These are phyloP conservation scores for Eleutherodactylus coqui DNA, from an alignment of 2,797 vertebrate species.

Conservation along the genomic window DNA sequence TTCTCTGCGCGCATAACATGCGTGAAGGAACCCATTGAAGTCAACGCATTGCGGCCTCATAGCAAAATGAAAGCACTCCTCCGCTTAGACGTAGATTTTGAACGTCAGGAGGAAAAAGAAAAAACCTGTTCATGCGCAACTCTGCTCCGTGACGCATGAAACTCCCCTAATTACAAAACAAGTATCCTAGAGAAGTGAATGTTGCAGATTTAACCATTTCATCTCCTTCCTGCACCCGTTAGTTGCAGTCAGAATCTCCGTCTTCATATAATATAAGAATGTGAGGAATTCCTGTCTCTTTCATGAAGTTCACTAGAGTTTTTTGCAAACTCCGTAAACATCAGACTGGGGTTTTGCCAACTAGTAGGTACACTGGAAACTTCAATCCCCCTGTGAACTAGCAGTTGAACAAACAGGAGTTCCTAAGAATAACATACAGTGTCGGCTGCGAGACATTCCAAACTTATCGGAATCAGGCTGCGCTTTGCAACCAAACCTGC, in stretches of 20 bases:
- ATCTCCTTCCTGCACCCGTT: neutral
- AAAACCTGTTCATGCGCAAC: too few species aligned
- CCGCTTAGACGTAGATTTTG: too few species aligned
- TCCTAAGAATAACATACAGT: constrained; percentile 57
- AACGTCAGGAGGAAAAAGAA: too few species aligned
- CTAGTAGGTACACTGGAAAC: constrained; percentile 62
- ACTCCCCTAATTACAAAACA: too few species aligned
- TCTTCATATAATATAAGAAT: constrained; percentile 34
- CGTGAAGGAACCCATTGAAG: too few species aligned
- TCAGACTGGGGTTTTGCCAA: constrained; percentile 43
- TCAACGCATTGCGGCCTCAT: too few species aligned
- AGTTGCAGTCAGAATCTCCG: neutral
- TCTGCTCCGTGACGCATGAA: too few species aligned
- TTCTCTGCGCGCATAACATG: too few species aligned
- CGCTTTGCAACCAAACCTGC: constrained; percentile 36
- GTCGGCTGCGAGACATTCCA: constrained; percentile 47
- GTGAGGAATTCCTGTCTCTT: constrained; percentile 40
- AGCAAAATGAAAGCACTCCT: too few species aligned
- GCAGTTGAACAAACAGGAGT: constrained; percentile 57
- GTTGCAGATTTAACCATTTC: neutral
- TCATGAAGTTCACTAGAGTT: constrained; percentile 39
- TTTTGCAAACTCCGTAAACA: constrained; percentile 52
- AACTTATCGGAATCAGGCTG: constrained; percentile 45
- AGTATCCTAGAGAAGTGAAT: neutral
- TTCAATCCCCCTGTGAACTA: constrained; percentile 51